Evolutionary conservation across 2,888 invertebrate genomes (phyloP), one percentile per base, ranked within the genome.

Genomic region (Rotaria socialis): DNA sequence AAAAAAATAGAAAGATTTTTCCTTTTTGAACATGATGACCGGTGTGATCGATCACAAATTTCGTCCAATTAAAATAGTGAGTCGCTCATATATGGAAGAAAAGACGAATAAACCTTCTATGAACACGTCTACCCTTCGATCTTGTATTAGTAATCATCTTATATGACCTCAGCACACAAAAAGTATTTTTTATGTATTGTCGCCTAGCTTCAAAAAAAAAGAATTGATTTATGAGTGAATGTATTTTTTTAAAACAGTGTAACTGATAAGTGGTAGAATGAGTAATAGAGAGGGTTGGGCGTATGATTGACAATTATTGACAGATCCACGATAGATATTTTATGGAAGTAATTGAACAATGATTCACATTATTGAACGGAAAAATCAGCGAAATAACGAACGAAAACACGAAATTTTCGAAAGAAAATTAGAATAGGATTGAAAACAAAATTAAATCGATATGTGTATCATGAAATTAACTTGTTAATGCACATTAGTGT

Each of bases 61-160:
- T 67, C 67, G 67, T 67, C 67, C 67, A 67, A 67, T 67, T 67
- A 67, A 41, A 67, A 67, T 35, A 67, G 35, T 35, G 67, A 67
- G 67, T 67, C 67, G 67, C 67, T 67, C 67, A 67, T 67, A 35
- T 35, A 67, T 67, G 67, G 67, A 27, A 67, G 35, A 27, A 67
- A 67, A 67, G 35, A 67, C 35, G 67, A 41, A 27, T 16, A 35
- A 67, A 67, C 35, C 19, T 35, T 35, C 35, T 41, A 67, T 67
- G 67, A 67, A 67, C 67, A 67, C 67, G 67, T 67, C 35, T 35
- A 67, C 35, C 67, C 67, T 67, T 67, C 67, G 67, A 35, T 67
- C 67, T 35, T 4, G 14, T 35, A 67, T 35, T 67, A 67, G 35
- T 67, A 67, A 67, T 67, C 67, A 35, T 1, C 16, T 19, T 67